A percentile compares a stretch with the other conserved stretches of the same genome.
phyloP scores from a whole-genome alignment of 2,113 vertebrate species.

The Etheostoma cragini region DNA sequence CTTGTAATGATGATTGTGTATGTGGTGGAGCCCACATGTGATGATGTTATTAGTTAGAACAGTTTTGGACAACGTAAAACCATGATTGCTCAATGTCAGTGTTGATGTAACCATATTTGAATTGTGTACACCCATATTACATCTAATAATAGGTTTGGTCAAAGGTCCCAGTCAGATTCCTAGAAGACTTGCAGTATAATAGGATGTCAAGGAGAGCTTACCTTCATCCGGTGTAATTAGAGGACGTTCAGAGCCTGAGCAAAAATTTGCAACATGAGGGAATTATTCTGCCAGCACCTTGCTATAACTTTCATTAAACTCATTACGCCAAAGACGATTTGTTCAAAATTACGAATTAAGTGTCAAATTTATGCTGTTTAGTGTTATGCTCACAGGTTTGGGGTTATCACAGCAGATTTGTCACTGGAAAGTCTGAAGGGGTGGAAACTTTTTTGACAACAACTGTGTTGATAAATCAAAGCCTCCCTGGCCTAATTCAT shows the following conservation, averaged over 20 bases:
- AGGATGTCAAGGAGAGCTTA: constrained; percentile 64
- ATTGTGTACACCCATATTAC: constrained; percentile 49
- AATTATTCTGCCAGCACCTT: constrained; percentile 49
- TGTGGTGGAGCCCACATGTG: constrained; percentile 51
- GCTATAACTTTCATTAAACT: constrained; percentile 42
- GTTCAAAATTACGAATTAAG: constrained; percentile 48
- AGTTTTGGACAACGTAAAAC: constrained; percentile 55
- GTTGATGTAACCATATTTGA: constrained; percentile 62
- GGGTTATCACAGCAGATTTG: constrained; percentile 38
- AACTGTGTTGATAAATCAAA: constrained; percentile 67
- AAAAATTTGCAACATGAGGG: constrained; percentile 49
- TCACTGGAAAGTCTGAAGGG: constrained; percentile 62
- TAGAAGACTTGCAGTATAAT: constrained; percentile 19
- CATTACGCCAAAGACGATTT: constrained; percentile 40
- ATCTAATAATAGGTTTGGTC: constrained; percentile 65
- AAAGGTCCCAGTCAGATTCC: constrained; percentile 40
- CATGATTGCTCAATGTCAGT: constrained; percentile 39
- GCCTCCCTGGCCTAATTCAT: constrained; percentile 56
- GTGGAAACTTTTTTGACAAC: constrained; percentile 65
- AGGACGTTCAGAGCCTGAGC: constrained; percentile 20
- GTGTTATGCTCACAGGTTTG: constrained; percentile 31
- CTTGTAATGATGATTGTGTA: constrained; percentile 32
- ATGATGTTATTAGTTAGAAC: constrained; percentile 58
- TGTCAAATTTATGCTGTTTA: constrained; percentile 28
- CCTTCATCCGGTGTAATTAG: constrained; percentile 59